These are phyloP conservation scores for Ptilorrhoa leucosticta DNA, from an alignment of 2,113 vertebrate genomes.

Conservation along the genomic window DNA sequence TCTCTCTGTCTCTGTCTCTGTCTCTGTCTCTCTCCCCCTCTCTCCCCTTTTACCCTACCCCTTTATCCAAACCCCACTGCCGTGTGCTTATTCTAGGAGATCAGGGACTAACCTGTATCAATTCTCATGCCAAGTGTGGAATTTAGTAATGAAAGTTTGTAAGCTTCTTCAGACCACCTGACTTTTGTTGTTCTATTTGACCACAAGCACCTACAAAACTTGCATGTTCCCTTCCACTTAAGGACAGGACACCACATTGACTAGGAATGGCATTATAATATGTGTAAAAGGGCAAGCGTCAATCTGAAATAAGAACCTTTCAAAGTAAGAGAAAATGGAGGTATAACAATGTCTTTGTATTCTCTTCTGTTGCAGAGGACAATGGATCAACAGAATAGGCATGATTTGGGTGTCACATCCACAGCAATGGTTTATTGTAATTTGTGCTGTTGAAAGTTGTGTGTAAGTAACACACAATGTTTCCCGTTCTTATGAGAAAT, in stretches of 20 bases:
- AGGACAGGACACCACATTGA: neutral
- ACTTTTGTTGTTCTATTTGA: neutral
- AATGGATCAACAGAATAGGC: neutral
- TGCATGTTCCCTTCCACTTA: neutral
- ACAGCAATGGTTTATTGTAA: neutral
- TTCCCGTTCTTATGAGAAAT: neutral
- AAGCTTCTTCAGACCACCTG: neutral
- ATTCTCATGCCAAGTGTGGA: neutral
- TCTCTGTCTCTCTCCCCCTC: too few relatives aligned
- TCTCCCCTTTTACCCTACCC: neutral
- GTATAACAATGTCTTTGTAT: neutral
- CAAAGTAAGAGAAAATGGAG: neutral
- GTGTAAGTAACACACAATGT: neutral
- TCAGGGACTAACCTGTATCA: neutral
- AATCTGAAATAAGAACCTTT: neutral
- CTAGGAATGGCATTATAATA: fast-evolving
- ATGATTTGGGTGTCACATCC: neutral
- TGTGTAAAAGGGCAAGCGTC: neutral
- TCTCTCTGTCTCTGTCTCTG: fast-evolving
- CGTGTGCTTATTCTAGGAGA: neutral
- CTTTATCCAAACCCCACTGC: neutral
- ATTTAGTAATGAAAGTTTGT: neutral
- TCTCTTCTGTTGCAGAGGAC: neutral
- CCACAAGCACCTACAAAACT: neutral
- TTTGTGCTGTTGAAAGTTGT: neutral